Base-by-base conservation (phyloP, 37 sponge, comb jelly and placozoan genomes). In the Ianthella basta region DNA sequence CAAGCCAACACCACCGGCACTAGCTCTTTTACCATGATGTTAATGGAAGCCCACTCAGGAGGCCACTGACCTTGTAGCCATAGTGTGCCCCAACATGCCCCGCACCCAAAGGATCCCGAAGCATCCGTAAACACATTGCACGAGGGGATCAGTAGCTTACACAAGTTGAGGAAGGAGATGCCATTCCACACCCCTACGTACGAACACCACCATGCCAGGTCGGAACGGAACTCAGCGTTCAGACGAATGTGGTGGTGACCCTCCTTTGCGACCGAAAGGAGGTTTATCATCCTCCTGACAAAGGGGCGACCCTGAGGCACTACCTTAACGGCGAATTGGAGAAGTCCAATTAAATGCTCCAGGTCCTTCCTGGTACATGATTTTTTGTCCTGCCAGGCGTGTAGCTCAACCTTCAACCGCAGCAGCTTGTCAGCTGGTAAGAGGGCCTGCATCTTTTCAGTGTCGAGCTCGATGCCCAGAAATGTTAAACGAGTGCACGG, bases 401-500 rank as follows among this genome's bases (percentile, higher is more conserved):
- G n/a, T n/a, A n/a, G n/a, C n/a, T n/a, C n/a, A n/a, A n/a, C n/a
- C n/a, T n/a, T n/a, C n/a, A n/a, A n/a, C n/a, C n/a, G n/a, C n/a
- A n/a, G n/a, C n/a, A n/a, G n/a, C n/a, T n/a, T n/a, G n/a, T n/a
- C n/a, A n/a, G n/a, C n/a, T n/a, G n/a, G n/a, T n/a, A n/a, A n/a
- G n/a, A n/a, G n/a, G n/a, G n/a, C n/a, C n/a, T n/a, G n/a, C n/a
- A n/a, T n/a, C n/a, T n/a, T n/a, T n/a, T n/a, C n/a, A 72, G 66
- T 64, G 66, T 64, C 66, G 23, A 64, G 23, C 66, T 64, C 66
- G 66, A 64, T 64, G 20, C 66, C 66, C 23, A 64, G 27, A 30
- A 64, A 64, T 12, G 66, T 64, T 8, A 64, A 16, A 8, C 14
- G 6, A 29, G 23, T 10, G 20, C 29, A 64, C 66, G 66, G 66